Evolutionary conservation across 1,140 invertebrate genomes (phyloP), one percentile per base, ranked within the genome.

Genomic region (Galleria mellonella): DNA sequence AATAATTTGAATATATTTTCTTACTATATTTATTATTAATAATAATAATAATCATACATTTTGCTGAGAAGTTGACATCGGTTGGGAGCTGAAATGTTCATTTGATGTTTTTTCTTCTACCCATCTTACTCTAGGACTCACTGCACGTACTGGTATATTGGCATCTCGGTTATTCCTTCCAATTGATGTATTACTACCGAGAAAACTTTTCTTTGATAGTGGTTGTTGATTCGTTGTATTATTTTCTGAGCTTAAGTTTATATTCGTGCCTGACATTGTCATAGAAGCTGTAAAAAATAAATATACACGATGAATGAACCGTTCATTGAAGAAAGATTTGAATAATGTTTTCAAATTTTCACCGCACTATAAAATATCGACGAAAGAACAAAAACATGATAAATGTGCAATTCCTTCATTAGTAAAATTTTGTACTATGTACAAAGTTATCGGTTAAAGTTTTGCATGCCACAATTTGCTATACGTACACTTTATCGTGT

Each of bases 221-320:
- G 62, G 49, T 74, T 87, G 86, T 43, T 88, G 85, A 58, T 83
- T 81, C 43, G 65, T 55, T 40, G 60, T 42, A 45, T 78, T 78
- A 51, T 76, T 77, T 57, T 67, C 70, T 63, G 66, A 67, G 35
- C 57, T 47, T 51, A 67, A 67, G 70, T 86, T 83, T 47, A 76
- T 59, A 49, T 87, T 78, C 55, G 71, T 74, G 56, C 83, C 78
- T 62, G 82, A 73, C 65, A 89, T 87, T 56, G 89, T 88, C 54
- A 88, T 82, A 47, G 86, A 87, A 60, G 86, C 86, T 87, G 35
- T 37, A 17, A 37, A 17, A 12, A 17, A 17, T 37, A 37, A n/a
- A 23, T n/a, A 17, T 4, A 17, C 9, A 35, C 4, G 17, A n/a
- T 37, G 4, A n/a, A 37, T 23, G 6, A 23, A 23, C 6, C 2